Conservation (phyloP, 1,140 invertebrate species). For the Ptiloglossa arizonensis region DNA sequence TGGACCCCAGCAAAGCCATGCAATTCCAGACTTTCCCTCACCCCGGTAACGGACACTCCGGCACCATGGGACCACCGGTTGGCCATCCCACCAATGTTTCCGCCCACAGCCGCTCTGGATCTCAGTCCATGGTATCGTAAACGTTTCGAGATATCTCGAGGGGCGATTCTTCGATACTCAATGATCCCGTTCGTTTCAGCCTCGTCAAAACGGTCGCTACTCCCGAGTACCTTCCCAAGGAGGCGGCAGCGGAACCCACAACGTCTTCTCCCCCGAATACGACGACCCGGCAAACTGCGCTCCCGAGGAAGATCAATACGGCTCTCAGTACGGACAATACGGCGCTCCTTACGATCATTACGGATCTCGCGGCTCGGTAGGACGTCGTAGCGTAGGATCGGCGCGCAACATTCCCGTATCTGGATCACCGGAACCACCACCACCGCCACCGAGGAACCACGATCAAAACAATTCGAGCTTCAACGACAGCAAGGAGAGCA, state of each 20-base stretch:
- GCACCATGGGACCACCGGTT: slow-evolving; percentile 89
- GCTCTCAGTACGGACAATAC: slow-evolving; percentile 90
- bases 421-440: slow-evolving; percentile 90
- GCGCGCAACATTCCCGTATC: slow-evolving; percentile 86
- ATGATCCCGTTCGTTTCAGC: slow-evolving; percentile 81
- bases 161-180: not conserved
- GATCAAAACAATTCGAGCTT: slow-evolving; percentile 89
- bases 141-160: not conserved
- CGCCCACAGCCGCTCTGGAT: slow-evolving; percentile 91
- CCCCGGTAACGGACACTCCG: slow-evolving; percentile 87
- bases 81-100: slow-evolving; percentile 83
- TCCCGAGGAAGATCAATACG: slow-evolving; percentile 94
- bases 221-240: slow-evolving; percentile 83
- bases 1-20: slow-evolving; percentile 94
- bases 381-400: slow-evolving; percentile 87
- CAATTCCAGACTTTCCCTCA: slow-evolving; percentile 95
- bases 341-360: slow-evolving; percentile 94
- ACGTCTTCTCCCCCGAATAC: slow-evolving; percentile 88
- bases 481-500: slow-evolving; percentile 95
- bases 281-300: slow-evolving; percentile 95
- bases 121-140: slow-evolving; percentile 89
- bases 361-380: slow-evolving; percentile 90
- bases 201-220: slow-evolving; percentile 89
- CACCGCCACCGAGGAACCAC: slow-evolving; percentile 89
- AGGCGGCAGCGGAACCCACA: slow-evolving; percentile 76